Conservation (phyloP, 2,888 invertebrate genomes). For the Chloroclystis v-ata region DNA sequence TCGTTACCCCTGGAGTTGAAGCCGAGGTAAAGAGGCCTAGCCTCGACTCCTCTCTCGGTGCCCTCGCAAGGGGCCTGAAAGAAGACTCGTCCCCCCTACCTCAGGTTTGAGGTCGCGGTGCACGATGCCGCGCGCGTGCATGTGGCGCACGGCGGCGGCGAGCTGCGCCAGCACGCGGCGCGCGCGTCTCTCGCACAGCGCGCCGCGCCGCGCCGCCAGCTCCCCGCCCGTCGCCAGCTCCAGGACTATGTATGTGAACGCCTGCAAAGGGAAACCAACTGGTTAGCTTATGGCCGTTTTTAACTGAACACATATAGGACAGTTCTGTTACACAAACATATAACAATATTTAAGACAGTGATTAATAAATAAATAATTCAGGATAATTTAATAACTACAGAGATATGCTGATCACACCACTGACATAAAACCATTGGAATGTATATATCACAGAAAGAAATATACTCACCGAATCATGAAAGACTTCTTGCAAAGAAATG, state of each 20-base stretch:
- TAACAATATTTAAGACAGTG: too few relatives aligned
- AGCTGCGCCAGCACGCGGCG: constrained; percentile 89
- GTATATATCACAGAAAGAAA: too few relatives aligned
- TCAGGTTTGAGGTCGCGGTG: constrained; percentile 79
- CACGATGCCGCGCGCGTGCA: constrained; percentile 80
- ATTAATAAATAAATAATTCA: too few relatives aligned
- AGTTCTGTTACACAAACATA: neutral
- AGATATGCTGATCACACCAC: too few relatives aligned
- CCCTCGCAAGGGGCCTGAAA: too few relatives aligned
- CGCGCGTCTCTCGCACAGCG: constrained; percentile 87
- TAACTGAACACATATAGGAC: too few relatives aligned
- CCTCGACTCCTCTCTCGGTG: too few relatives aligned
- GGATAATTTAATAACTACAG: too few relatives aligned
- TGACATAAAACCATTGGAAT: too few relatives aligned
- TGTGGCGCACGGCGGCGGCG: constrained; percentile 88
- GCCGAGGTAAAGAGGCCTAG: too few relatives aligned
- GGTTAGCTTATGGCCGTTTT: neutral
- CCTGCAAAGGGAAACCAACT: constrained; percentile 48
- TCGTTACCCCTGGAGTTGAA: too few relatives aligned
- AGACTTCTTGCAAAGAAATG: constrained; percentile 89
- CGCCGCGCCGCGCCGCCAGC: constrained; percentile 72
- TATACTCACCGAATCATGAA: constrained; percentile 86
- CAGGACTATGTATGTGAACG: constrained; percentile 92
- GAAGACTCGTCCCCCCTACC: constrained; percentile 55
- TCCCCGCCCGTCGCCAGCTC: constrained; percentile 93